Percentiles rank a stretch among this genome's conserved stretches.
phyloP scores from a whole-genome alignment of 2,113 vertebrate genomes.

The Lagopus muta region DNA sequence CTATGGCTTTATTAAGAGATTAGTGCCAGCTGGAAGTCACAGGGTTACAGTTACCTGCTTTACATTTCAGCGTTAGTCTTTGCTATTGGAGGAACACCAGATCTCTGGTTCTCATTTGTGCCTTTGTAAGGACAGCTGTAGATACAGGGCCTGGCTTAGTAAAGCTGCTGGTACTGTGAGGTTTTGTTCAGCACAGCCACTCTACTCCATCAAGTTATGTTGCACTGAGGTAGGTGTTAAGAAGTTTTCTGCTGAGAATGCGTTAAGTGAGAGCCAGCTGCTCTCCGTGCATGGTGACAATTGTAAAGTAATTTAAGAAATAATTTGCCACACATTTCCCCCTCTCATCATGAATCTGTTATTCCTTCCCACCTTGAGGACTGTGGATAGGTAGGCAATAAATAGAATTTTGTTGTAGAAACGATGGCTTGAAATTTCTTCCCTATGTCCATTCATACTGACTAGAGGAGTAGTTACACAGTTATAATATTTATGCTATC shows the following conservation, averaged over 20 bases:
- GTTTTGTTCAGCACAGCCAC: fast-evolving
- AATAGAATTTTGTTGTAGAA: background rate
- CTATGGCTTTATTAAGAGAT: background rate
- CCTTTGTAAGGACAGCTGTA: background rate
- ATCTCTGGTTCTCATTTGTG: fast-evolving
- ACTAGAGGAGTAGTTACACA: background rate
- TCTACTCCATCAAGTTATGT: background rate
- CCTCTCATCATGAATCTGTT: background rate
- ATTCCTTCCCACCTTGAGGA: background rate
- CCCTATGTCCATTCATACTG: background rate
- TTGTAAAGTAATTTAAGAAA: background rate
- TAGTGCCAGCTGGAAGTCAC: background rate
- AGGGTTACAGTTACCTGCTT: background rate
- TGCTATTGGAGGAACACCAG: background rate
- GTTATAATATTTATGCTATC: background rate
- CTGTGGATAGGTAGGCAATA: background rate
- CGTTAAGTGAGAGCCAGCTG: background rate
- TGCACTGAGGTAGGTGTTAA: background rate
- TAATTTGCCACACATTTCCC: background rate
- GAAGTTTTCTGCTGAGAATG: background rate
- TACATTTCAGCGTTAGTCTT: background rate
- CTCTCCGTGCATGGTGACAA: background rate
- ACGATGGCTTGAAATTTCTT: background rate
- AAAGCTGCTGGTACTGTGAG: fast-evolving
- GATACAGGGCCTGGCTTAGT: background rate